Percentiles rank a stretch among this genome's conserved stretches.
These are phyloP conservation scores for Mythimna pallens DNA, from an alignment of 2,888 invertebrate species.

Conservation along the genomic window DNA sequence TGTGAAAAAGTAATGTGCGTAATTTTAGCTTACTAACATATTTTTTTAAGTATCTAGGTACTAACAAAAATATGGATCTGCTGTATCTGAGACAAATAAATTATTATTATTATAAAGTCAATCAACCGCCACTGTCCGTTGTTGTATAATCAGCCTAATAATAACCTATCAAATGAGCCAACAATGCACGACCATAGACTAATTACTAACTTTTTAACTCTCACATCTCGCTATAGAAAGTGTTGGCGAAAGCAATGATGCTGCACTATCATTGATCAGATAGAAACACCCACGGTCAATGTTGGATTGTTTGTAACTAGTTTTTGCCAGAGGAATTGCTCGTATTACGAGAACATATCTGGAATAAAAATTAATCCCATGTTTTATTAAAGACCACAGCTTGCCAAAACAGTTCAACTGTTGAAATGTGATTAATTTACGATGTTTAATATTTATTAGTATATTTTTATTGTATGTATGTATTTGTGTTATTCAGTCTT, in stretches of 20 bases:
- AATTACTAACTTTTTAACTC: slow-evolving; percentile 39
- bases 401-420: no score
- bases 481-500: no score
- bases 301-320: background rate
- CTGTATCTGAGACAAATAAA: no score
- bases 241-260: slow-evolving; percentile 61
- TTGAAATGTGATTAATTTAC: no score
- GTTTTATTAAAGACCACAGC: no score
- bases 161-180: slow-evolving; percentile 16
- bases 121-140: background rate
- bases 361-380: no score
- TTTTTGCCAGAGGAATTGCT: background rate
- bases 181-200: slow-evolving; percentile 24
- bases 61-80: no score
- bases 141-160: slow-evolving; percentile 28
- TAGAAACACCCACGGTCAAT: slow-evolving; percentile 20
- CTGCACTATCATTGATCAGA: slow-evolving; percentile 39
- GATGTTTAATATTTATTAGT: background rate
- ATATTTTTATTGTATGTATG: no score
- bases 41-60: no score
- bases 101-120: no score
- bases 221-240: slow-evolving; percentile 56
- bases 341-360: background rate
- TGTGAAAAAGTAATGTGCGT: no score
- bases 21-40: no score